phyloP scores from a whole-genome alignment of 30 jellyfish, hydroid and myxozoan genomes.

The Aurelia aurita region DNA sequence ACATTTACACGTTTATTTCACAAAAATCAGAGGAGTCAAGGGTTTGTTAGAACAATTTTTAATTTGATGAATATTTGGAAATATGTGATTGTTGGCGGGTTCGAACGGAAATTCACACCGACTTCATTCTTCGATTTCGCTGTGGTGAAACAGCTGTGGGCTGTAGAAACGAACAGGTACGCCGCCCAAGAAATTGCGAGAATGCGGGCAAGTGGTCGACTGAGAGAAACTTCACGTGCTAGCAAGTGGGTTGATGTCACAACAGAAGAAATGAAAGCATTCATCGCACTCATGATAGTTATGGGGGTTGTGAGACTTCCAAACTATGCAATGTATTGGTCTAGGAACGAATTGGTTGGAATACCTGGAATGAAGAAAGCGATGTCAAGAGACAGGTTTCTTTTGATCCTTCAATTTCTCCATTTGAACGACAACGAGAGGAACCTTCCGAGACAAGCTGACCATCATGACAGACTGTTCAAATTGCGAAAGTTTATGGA shows the following conservation, averaged over 20 bases:
- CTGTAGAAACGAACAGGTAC: slow-evolving; percentile 22
- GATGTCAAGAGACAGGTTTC: slow-evolving; percentile 29
- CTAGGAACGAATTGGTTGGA: not conserved
- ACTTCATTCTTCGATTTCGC: too few species aligned
- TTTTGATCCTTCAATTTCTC: not conserved
- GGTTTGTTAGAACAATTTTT: too few species aligned
- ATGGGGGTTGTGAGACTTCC: slow-evolving; percentile 31
- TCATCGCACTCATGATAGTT: not conserved
- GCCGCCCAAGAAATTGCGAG: slow-evolving; percentile 3
- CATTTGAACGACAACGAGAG: slow-evolving; percentile 12
- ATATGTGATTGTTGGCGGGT: too few species aligned
- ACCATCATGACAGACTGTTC: slow-evolving; percentile 33
- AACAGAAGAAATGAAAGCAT: slow-evolving; percentile 27
- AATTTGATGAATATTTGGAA: too few species aligned
- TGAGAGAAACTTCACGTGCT: slow-evolving; percentile 22
- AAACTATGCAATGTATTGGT: slow-evolving; percentile 31
- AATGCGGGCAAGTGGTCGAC: not conserved
- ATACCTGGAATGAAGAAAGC: not conserved
- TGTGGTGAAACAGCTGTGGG: too few species aligned
- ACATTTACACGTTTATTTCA: too few species aligned
- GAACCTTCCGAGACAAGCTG: slow-evolving; percentile 4
- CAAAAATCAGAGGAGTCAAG: too few species aligned
- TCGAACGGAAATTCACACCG: too few species aligned
- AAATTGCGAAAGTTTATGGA: slow-evolving; percentile 20
- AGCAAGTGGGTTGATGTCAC: slow-evolving; percentile 16